Evolutionary conservation across 2,888 invertebrate genomes (phyloP).

Genomic region (Steinernema hermaphroditum): DNA sequence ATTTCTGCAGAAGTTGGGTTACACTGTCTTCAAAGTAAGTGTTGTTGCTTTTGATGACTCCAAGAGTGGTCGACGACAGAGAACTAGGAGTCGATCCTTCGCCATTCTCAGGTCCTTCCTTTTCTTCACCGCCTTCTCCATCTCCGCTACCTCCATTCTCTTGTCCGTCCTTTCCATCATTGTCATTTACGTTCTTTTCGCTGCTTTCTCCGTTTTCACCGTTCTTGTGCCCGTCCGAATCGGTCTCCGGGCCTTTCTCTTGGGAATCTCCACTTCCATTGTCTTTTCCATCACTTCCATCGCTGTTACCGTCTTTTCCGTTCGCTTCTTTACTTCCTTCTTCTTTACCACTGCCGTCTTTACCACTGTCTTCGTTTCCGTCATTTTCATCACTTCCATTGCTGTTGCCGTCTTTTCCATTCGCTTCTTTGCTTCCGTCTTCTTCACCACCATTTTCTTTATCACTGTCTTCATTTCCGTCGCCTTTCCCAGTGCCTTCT

Average conservation of each 20-base stretch:
- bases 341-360: background rate
- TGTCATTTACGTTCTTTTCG: background rate
- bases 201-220: background rate
- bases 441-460: constrained; percentile 22
- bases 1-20: constrained; percentile 24
- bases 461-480: background rate
- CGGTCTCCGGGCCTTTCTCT: too few species aligned
- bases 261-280: too few species aligned
- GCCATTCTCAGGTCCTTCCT: background rate
- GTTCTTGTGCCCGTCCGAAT: too few species aligned
- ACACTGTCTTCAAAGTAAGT: constrained; percentile 28
- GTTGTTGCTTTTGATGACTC: constrained; percentile 20
- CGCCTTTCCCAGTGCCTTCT: background rate
- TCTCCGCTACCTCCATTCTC: background rate
- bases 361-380: background rate
- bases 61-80: constrained; percentile 1
- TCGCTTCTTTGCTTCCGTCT: background rate
- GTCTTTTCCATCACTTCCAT: constrained; percentile 1
- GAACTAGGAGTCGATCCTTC: background rate
- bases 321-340: background rate
- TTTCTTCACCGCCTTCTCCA: background rate
- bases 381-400: background rate
- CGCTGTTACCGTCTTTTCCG: background rate
- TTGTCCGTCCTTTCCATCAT: background rate
- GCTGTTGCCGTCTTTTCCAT: background rate